Percentiles rank a stretch among this genome's conserved stretches.
phyloP scores from a whole-genome alignment of 2,113 vertebrate species.

The Silurus asotus region DNA sequence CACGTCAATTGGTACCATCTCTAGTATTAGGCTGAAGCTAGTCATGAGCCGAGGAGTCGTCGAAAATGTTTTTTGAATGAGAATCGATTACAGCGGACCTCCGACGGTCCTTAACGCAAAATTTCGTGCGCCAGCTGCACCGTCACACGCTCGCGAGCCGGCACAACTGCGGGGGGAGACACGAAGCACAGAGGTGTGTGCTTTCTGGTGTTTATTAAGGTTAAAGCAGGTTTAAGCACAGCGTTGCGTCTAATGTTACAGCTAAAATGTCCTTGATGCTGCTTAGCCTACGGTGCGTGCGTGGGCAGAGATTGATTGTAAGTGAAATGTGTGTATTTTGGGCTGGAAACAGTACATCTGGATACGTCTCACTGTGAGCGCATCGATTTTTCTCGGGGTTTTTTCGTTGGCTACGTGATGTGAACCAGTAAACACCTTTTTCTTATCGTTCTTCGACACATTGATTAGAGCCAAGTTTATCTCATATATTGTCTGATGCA shows the following conservation, averaged over 20 bases:
- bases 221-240: constrained; percentile 11
- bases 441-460: neutral
- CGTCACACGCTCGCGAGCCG: neutral
- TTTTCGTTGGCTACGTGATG: neutral
- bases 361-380: neutral
- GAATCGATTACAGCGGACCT: neutral
- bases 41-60: no score
- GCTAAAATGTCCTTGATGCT: neutral
- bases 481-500: neutral
- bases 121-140: constrained; percentile 14
- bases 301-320: neutral
- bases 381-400: neutral
- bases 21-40: neutral
- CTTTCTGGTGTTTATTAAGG: constrained; percentile 8
- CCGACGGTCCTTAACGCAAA: neutral
- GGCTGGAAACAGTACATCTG: neutral
- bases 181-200: neutral
- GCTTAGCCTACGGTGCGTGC: neutral
- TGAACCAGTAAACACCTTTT: neutral
- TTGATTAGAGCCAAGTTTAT: neutral
- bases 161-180: neutral
- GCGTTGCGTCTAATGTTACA: neutral
- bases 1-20: neutral
- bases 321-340: neutral
- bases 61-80: no score